Base-by-base conservation (phyloP, 2,797 vertebrate species). In the Trachurus trachurus region DNA sequence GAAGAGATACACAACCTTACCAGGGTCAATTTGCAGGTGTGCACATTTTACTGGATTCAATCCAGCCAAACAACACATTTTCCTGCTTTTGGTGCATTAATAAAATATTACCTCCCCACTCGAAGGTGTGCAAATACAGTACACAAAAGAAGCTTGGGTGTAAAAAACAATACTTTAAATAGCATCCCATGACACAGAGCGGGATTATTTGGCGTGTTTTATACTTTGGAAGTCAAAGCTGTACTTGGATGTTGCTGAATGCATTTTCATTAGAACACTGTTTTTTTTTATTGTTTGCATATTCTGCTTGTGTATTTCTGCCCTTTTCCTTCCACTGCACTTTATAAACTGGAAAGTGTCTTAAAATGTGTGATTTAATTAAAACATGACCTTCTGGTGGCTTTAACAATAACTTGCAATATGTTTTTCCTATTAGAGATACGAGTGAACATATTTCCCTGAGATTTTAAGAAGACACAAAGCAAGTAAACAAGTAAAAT, bases 21-120 rank as follows among this genome's bases (percentile, higher is more conserved):
- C 54, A 58, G n/a, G 16, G 22, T 70, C 6, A 39, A 59, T 68
- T 52, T 9, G 22, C 45, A 74, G 61, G 52, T 59, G 65, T 79
- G 37, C 45, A 70, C 63, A 79, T 53, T 19, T 39, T 16, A 37
- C 9, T 71, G 34, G 40, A 45, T 22, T 68, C 19, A 52, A n/a
- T 16, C 34, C 26, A 61, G 22, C 12, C 22, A 49, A 54, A 15
- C n/a, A 45, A 66, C 54, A 45, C 42, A 68, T 76, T 71, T 53
- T 40, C 29, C 50, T 50, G 42, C 42, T 52, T 22, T 29, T 6
- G 39, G 11, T 44, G 50, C 26, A 4, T 60, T 57, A 31, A 34
- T 57, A 39, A 68, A 61, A 73, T 15, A 21, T 12, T 11, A 17
- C 61, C 37, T 57, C 3, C 11, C 37, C 7, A 8, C 26, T 65